Percentiles rank a stretch among this genome's conserved stretches.
Evolutionary conservation across 2,113 vertebrate genomes (phyloP).

Genomic region (Megaleporinus macrocephalus): DNA sequence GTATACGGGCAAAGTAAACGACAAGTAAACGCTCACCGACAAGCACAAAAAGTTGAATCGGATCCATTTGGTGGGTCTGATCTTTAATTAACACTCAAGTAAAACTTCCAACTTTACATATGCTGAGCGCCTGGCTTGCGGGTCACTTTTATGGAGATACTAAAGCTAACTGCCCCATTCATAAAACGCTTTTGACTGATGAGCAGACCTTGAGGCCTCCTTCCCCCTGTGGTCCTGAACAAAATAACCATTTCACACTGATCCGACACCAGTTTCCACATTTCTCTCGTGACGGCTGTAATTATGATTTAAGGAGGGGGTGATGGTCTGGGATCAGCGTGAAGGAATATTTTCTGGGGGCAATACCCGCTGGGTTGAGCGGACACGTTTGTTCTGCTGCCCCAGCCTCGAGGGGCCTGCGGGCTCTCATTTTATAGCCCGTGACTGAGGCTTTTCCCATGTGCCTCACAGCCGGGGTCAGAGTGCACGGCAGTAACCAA

Average conservation of each 20-base stretch:
- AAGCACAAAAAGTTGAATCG: background rate
- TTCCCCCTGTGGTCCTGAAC: background rate
- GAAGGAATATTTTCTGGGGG: background rate
- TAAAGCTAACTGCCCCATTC: background rate
- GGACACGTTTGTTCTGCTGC: conserved; percentile 62
- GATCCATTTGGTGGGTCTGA: background rate
- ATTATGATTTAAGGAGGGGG: background rate
- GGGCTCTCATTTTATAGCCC: conserved; percentile 73
- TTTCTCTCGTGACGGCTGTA: background rate
- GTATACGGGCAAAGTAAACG: too few relatives aligned
- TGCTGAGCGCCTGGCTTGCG: background rate
- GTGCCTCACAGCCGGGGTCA: conserved; percentile 70
- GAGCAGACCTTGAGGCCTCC: background rate
- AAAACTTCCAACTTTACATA: background rate
- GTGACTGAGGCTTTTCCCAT: conserved; percentile 75
- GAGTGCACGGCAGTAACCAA: conserved; percentile 72
- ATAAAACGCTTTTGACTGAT: background rate
- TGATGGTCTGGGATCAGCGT: background rate
- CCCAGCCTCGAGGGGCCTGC: conserved; percentile 59
- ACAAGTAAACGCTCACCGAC: too few relatives aligned
- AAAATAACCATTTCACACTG: background rate
- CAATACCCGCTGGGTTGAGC: conserved; percentile 33
- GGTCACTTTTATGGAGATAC: background rate
- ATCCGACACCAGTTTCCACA: background rate
- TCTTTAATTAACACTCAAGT: background rate